phyloP scores from a whole-genome alignment of 2,888 invertebrate genomes.

The Selenia dentaria region DNA sequence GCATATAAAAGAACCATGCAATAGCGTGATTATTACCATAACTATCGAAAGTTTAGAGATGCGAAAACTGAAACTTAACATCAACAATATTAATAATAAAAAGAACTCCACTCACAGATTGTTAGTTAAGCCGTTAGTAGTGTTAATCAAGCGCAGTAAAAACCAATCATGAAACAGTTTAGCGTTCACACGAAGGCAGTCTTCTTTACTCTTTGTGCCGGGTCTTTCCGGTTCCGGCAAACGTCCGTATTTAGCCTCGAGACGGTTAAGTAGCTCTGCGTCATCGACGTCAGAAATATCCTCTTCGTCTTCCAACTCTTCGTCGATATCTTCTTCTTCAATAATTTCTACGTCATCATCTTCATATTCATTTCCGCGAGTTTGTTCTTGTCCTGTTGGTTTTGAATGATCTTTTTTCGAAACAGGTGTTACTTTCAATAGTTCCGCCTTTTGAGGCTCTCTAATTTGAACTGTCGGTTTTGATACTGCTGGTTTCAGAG shows the following conservation, averaged over 20 bases:
- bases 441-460: conserved; percentile 31
- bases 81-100: conserved; percentile 14
- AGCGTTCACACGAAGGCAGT: conserved; percentile 12
- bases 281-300: conserved; percentile 88
- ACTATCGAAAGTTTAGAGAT: background rate
- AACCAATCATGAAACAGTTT: conserved; percentile 3
- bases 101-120: conserved; percentile 63
- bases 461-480: conserved; percentile 24
- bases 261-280: conserved; percentile 87
- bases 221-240: conserved; percentile 82
- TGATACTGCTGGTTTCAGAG: conserved; percentile 5
- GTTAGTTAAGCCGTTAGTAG: conserved; percentile 71
- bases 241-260: conserved; percentile 90
- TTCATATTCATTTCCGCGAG: conserved; percentile 48
- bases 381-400: conserved; percentile 40
- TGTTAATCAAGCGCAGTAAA: conserved; percentile 42
- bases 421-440: conserved; percentile 43
- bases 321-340: conserved; percentile 75
- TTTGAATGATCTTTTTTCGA: conserved; percentile 25
- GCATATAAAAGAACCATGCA: no score
- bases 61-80: no score
- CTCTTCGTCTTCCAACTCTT: conserved; percentile 80
- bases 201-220: conserved; percentile 75
- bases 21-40: no score
- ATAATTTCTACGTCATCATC: conserved; percentile 77